Conservation (phyloP, 2,113 vertebrate genomes). For the Daphoenositta chrysoptera region DNA sequence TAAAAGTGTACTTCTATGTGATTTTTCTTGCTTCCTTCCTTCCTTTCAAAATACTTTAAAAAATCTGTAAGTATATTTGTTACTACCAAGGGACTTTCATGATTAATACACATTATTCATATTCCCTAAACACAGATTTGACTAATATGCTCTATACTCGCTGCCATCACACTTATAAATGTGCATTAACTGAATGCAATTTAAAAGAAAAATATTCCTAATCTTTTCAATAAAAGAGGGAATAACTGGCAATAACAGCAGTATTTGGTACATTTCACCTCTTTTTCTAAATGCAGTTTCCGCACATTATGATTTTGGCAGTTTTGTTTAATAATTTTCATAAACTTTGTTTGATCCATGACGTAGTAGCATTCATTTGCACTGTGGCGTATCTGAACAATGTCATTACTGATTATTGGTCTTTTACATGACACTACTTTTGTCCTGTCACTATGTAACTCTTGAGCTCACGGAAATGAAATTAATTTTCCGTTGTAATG, state of each 20-base stretch:
- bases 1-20: neutral
- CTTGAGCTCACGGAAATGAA: neutral
- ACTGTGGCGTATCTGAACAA: neutral
- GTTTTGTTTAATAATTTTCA: neutral
- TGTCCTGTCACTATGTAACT: neutral
- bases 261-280: neutral
- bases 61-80: constrained; percentile 5
- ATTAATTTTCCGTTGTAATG: constrained; percentile 20
- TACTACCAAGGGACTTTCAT: constrained; percentile 13
- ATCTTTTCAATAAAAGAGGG: constrained; percentile 2
- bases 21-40: constrained; percentile 18
- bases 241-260: neutral
- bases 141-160: constrained; percentile 1
- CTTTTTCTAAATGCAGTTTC: neutral
- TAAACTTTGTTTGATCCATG: neutral
- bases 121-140: constrained; percentile 51
- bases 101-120: constrained; percentile 42
- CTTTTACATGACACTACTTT: neutral
- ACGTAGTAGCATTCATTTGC: neutral
- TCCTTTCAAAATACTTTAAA: constrained; percentile 7
- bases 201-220: constrained; percentile 45
- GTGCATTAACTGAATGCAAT: constrained; percentile 3
- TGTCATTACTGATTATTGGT: neutral
- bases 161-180: constrained; percentile 15
- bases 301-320: neutral